Evolutionary conservation across 2,888 invertebrate genomes (phyloP).

Genomic region (Petrolisthes cinctipes): DNA sequence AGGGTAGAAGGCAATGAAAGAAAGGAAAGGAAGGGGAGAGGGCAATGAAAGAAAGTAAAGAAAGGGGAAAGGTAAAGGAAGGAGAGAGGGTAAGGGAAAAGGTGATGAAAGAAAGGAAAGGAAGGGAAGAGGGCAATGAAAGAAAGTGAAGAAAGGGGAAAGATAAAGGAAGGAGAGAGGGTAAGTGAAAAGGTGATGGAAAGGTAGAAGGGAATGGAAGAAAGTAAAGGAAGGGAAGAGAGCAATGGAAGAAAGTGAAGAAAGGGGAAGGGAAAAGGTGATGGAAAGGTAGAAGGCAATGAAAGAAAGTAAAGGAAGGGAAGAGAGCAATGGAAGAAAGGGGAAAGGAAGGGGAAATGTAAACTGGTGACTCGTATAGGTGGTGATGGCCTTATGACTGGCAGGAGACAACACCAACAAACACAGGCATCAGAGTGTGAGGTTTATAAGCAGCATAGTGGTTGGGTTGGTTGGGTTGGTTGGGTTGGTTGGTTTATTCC

Average conservation of each 20-base stretch:
- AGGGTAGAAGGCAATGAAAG: background rate
- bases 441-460: no score
- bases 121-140: no score
- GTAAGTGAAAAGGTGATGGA: no score
- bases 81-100: no score
- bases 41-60: background rate
- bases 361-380: background rate
- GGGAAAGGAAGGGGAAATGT: background rate
- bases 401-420: slow-evolving; percentile 13
- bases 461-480: no score
- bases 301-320: background rate
- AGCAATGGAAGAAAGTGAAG: no score
- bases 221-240: no score
- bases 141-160: no score
- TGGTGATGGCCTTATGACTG: slow-evolving; percentile 4
- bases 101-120: no score
- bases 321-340: background rate
- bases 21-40: background rate
- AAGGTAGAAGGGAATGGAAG: no score
- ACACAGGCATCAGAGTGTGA: background rate
- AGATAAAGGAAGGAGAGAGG: no score
- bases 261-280: background rate
- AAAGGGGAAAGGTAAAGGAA: no score
- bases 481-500: background rate
- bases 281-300: background rate